Conservation (phyloP, 2,113 vertebrate genomes). For the Mastomys coucha region DNA sequence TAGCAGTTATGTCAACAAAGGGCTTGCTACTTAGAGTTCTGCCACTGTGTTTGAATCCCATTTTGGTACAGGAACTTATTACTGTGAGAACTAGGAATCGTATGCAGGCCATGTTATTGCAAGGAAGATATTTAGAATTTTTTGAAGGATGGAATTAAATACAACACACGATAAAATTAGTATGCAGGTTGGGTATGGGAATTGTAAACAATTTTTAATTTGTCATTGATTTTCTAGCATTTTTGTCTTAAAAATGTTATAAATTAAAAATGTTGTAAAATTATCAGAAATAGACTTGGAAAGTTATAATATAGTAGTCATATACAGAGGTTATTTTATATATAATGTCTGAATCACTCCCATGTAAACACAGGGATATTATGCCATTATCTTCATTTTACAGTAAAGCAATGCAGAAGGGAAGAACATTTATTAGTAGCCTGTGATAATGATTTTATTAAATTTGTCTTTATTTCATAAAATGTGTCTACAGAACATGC, state of each 20-base stretch:
- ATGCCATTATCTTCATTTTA: background rate
- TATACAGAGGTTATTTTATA: background rate
- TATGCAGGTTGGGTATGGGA: background rate
- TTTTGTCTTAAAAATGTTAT: background rate
- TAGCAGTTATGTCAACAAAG: slow-evolving; percentile 50
- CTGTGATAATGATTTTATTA: background rate
- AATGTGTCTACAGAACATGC: background rate
- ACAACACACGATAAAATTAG: background rate
- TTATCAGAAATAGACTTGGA: background rate
- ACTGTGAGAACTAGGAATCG: background rate
- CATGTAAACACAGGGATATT: background rate
- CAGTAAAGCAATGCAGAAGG: background rate
- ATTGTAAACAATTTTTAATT: slow-evolving; percentile 34
- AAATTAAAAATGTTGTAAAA: no score
- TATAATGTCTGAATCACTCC: background rate
- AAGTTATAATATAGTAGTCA: background rate
- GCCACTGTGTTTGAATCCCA: slow-evolving; percentile 38
- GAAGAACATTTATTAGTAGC: background rate
- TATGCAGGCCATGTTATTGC: slow-evolving; percentile 23
- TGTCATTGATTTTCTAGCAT: background rate
- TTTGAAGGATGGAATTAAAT: slow-evolving; percentile 34
- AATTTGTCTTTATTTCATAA: slow-evolving; percentile 14
- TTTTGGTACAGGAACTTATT: slow-evolving; percentile 55
- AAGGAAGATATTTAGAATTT: background rate
- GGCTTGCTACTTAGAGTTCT: slow-evolving; percentile 37